These are phyloP conservation scores for Ornithorhynchus anatinus DNA, from an alignment of 2,113 vertebrate genomes.

Conservation along the genomic window DNA sequence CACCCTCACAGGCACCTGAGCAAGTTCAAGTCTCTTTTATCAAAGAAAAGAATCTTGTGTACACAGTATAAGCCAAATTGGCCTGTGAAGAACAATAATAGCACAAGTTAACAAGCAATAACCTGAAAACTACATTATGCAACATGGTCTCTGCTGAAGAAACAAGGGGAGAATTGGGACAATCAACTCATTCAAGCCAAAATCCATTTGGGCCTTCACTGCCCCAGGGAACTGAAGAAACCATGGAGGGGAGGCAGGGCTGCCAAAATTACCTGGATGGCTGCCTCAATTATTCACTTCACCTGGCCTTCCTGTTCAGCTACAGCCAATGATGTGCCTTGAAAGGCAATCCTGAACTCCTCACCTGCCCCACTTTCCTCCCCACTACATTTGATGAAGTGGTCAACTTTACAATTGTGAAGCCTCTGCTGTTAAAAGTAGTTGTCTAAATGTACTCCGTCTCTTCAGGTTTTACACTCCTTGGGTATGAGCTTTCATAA, in stretches of 20 bases:
- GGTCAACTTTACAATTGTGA: neutral
- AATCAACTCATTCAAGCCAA: neutral
- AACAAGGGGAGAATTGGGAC: neutral
- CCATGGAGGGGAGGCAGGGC: too few relatives aligned
- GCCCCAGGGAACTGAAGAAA: neutral
- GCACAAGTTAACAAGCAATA: neutral
- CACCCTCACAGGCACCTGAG: neutral
- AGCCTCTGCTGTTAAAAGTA: accelerated
- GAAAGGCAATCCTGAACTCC: neutral
- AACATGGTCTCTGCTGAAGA: neutral
- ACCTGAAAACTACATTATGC: accelerated
- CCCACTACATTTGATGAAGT: neutral
- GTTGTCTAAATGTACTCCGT: neutral
- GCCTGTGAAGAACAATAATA: neutral
- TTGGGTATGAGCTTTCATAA: slow-evolving; percentile 6
- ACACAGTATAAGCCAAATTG: neutral
- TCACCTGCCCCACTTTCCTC: too few relatives aligned
- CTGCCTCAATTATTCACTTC: neutral
- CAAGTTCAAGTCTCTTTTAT: neutral
- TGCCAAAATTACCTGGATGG: neutral
- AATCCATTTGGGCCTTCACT: neutral
- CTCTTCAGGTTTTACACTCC: neutral
- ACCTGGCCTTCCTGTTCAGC: neutral
- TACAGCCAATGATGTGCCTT: neutral
- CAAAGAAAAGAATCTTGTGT: neutral